Evolutionary conservation across 2,888 invertebrate genomes (phyloP).

Genomic region (Sarcophaga subvicina): DNA sequence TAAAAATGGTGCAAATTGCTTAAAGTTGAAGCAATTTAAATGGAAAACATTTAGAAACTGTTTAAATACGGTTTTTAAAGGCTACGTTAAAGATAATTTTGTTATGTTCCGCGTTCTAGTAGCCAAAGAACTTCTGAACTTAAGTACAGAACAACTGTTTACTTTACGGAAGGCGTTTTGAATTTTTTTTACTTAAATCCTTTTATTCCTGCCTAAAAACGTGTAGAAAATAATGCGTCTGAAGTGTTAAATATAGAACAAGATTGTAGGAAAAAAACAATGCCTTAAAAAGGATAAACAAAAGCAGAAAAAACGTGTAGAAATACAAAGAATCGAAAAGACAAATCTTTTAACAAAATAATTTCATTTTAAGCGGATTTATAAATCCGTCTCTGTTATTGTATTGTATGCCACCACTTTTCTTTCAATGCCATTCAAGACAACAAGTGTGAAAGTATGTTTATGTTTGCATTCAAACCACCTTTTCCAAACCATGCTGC

Average conservation of each 20-base stretch:
- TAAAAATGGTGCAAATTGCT: too few relatives aligned
- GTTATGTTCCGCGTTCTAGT: too few relatives aligned
- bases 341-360: constrained; percentile 74
- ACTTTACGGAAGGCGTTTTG: background rate
- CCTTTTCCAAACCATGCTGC: background rate
- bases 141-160: background rate
- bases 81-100: too few relatives aligned
- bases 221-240: background rate
- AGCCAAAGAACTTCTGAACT: background rate
- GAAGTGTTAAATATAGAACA: constrained; percentile 22
- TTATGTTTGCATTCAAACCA: background rate
- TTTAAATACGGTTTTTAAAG: too few relatives aligned
- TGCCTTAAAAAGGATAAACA: constrained; percentile 4
- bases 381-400: constrained; percentile 49
- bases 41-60: too few relatives aligned
- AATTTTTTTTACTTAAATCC: background rate
- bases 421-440: too few relatives aligned
- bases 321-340: constrained; percentile 51
- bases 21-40: too few relatives aligned
- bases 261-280: background rate
- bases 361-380: constrained; percentile 80
- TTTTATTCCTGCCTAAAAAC: background rate
- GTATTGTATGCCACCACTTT: constrained; percentile 56
- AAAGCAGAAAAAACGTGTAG: background rate
- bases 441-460: constrained; percentile 22